Base-by-base conservation (phyloP, 2,888 invertebrate species). In the Chesias legatella region DNA sequence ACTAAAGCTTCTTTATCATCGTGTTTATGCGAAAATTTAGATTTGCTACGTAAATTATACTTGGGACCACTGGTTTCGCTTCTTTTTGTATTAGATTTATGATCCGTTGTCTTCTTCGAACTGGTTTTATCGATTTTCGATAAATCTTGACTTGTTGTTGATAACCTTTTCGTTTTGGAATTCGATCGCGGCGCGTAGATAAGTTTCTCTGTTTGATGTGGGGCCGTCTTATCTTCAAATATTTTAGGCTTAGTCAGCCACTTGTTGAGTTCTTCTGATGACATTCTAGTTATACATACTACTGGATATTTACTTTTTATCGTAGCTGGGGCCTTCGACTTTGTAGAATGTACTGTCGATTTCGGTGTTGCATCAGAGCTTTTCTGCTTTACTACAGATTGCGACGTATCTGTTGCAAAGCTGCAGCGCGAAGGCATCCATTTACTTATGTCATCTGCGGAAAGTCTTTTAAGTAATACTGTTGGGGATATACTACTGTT, bases 371-470 rank as follows among this genome's bases (percentile, higher is more conserved):
- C n/a, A n/a, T n/a, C n/a, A n/a, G n/a, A n/a, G n/a, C n/a, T n/a
- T n/a, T n/a, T n/a, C n/a, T n/a, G n/a, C n/a, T n/a, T n/a, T n/a
- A n/a, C n/a, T n/a, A n/a, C n/a, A n/a, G 33, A 9, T 3, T 11
- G 26, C 8, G 25, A 35, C 6, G 13, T 41, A 8, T 40, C 33
- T 0, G 40, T 34, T 2, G 34, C 32, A 1, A 45, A 50, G 11
- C 38, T 43, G 20, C 43, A 37, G 9, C 38, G 21, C 6, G 51
- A 53, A 1, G 55, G 49, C 22, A 53, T 27, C 51, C 49, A 53
- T 43, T 40, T 49, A 25, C 56, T 56, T 3, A 74, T 65, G 42
- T 68, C 72, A 13, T 65, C 62, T 3, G 51, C 38, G 2, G 68
- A 59, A 4, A 73, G 22, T 30, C 64, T 59, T 20, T 53, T 40